Evolutionary conservation across 1,140 invertebrate genomes (phyloP), one percentile per base, ranked within the genome.

Genomic region (Diorhabda elongata): DNA sequence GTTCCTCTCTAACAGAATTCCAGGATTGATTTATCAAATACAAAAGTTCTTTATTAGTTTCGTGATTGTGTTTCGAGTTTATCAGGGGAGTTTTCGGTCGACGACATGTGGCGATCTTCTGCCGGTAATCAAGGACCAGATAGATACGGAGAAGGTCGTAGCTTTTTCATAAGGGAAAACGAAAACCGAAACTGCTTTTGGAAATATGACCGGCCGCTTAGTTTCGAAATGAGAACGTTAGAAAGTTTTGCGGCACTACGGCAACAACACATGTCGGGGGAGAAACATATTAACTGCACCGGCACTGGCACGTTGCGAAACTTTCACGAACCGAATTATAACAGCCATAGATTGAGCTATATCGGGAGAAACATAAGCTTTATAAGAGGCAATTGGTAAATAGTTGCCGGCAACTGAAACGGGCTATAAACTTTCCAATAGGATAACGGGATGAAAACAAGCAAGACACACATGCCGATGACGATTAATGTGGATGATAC

Each of bases 21-120:
- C 71, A 57, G 67, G 74, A 77, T 77, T 77, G 76, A 77, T 77
- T 77, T 77, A 76, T 77, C 76, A 76, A 77, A 77, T 72, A 77
- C 74, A 73, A 77, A 77, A 77, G 74, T 77, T 75, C 71, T 76
- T 76, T 76, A 76, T 76, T 77, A 72, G 72, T 76, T 76, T 68
- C 65, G 69, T 74, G 73, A 75, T 75, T 71, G 70, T 69, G 67
- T 65, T 62, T 58, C 57, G 68, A 66, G 45, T 66, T 67, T 69
- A 64, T 65, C 65, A 52, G 57, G 44, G 68, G 63, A 68, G 59
- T 68, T 68, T 68, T 44, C 67, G 42, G 64, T 11, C 47, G 8
- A 58, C 61, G 67, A 68, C 67, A 68, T 68, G 67, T 68, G 67
- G 60, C 42, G 60, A 47, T 63, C 67, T 61, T 44, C 61, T 44